phyloP scores from a whole-genome alignment of 2,888 invertebrate species.

The Monoplex corrugatus region DNA sequence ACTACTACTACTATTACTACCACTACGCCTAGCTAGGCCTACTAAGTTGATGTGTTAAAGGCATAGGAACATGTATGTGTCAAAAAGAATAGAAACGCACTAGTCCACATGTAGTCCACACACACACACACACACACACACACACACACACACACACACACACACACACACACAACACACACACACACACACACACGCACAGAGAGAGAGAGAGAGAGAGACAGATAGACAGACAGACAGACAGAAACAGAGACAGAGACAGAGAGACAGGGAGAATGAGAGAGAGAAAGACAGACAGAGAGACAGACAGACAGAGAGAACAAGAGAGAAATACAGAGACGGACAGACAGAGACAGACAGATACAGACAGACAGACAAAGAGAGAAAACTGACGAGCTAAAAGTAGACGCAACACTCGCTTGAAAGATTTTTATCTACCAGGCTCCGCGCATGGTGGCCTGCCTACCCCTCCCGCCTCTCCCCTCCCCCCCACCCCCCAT shows the following conservation, averaged over 20 bases:
- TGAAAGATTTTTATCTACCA: too few relatives aligned
- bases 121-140: not conserved
- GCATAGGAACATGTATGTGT: not conserved
- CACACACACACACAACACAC: not conserved
- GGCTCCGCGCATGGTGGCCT: too few relatives aligned
- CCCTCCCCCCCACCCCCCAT: too few relatives aligned
- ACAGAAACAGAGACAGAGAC: not conserved
- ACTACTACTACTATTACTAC: not conserved
- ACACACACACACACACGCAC: not conserved
- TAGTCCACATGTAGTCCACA: not conserved
- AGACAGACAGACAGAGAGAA: not conserved
- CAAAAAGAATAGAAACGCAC: not conserved
- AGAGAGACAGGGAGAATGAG: not conserved
- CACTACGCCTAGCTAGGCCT: not conserved
- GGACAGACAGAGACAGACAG: not conserved
- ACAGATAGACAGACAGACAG: not conserved
- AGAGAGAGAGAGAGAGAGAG: not conserved
- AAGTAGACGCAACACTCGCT: too few relatives aligned
- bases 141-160: conserved; percentile 15
- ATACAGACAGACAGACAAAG: not conserved
- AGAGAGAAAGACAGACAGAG: not conserved
- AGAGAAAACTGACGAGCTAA: not conserved
- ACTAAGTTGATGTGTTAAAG: not conserved
- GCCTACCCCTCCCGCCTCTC: too few relatives aligned
- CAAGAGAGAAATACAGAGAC: not conserved